A percentile compares a stretch with the other conserved stretches of the same genome.
Evolutionary conservation across 1,140 invertebrate genomes (phyloP).

Genomic region (Megalonaias nervosa): DNA sequence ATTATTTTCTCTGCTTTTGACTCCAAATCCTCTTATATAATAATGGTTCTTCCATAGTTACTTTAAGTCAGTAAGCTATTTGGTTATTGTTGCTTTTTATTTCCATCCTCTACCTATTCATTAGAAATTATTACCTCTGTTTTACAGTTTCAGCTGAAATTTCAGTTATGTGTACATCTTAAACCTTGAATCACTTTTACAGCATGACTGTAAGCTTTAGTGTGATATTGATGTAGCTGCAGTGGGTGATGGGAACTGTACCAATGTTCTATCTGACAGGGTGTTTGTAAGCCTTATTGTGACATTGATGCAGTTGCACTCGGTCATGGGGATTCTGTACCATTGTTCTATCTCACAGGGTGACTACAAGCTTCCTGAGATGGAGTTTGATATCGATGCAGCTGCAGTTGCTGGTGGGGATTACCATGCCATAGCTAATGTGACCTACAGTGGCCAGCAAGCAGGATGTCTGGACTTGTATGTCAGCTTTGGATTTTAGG

Average conservation of each 20-base stretch:
- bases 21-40: too few species aligned
- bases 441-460: slow-evolving; percentile 28
- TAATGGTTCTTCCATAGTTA: too few species aligned
- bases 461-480: slow-evolving; percentile 47
- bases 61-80: too few species aligned
- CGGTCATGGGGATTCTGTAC: slow-evolving; percentile 28
- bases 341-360: slow-evolving; percentile 29
- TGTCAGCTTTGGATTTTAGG: slow-evolving; percentile 5
- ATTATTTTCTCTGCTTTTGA: too few species aligned
- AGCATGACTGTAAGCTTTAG: slow-evolving; percentile 41
- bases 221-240: slow-evolving; percentile 44
- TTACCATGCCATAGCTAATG: slow-evolving; percentile 43
- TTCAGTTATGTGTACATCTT: too few species aligned
- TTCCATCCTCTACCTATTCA: too few species aligned
- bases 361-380: slow-evolving; percentile 35
- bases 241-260: slow-evolving; percentile 38
- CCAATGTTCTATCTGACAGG: slow-evolving; percentile 19
- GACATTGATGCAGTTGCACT: slow-evolving; percentile 41
- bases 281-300: slow-evolving; percentile 40
- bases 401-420: slow-evolving; percentile 45
- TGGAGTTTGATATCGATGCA: slow-evolving; percentile 44
- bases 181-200: not conserved
- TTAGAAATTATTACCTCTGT: too few species aligned
- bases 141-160: too few species aligned
- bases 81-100: too few species aligned